Evolutionary conservation across 30 jellyfish, hydroid and myxozoan genomes (phyloP).

Genomic region (Pelagia noctiluca): DNA sequence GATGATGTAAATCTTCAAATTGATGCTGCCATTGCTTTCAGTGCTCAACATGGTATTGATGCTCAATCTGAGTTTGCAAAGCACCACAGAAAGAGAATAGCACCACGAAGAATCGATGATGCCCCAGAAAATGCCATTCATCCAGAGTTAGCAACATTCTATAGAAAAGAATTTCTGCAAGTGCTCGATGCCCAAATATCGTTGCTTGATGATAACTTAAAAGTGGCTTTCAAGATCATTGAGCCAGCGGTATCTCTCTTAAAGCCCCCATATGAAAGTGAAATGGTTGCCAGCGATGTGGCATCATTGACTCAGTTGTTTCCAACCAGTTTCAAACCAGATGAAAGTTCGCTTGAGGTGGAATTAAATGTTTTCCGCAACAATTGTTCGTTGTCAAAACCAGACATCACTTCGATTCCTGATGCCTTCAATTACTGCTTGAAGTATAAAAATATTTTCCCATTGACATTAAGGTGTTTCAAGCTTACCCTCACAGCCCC

Average conservation of each 20-base stretch:
- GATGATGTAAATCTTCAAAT: constrained; percentile 37
- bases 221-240: not conserved
- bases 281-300: constrained; percentile 47
- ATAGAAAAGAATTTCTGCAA: constrained; percentile 30
- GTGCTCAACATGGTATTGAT: constrained; percentile 53
- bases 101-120: constrained; percentile 53
- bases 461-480: too few species aligned
- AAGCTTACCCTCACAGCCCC: too few species aligned
- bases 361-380: too few species aligned
- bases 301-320: too few species aligned
- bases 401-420: too few species aligned
- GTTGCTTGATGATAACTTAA: constrained; percentile 21
- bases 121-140: constrained; percentile 55
- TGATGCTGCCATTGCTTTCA: constrained; percentile 54
- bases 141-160: constrained; percentile 15
- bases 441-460: constrained; percentile 30
- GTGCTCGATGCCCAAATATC: constrained; percentile 56
- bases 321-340: constrained; percentile 44
- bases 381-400: too few species aligned
- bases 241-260: constrained; percentile 25
- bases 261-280: constrained; percentile 50
- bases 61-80: constrained; percentile 63
- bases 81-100: constrained; percentile 61
- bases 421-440: constrained; percentile 30
- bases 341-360: constrained; percentile 31